These are phyloP conservation scores for Heliconius nattereri DNA, from an alignment of 1,140 invertebrate species.

Conservation along the genomic window DNA sequence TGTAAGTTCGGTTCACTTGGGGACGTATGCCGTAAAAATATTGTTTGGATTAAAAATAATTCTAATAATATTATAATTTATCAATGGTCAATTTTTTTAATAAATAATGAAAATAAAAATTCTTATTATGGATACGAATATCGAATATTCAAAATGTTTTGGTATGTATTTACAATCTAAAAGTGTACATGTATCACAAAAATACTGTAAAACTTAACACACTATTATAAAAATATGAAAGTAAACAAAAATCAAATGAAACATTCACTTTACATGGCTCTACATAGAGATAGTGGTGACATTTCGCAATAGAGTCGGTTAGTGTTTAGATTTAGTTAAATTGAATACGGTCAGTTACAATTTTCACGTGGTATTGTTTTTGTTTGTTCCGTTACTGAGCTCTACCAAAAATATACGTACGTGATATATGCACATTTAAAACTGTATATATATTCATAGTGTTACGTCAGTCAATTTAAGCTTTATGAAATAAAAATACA, in stretches of 20 bases:
- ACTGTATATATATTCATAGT: not conserved
- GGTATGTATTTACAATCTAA: too few relatives aligned
- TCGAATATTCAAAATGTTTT: too few relatives aligned
- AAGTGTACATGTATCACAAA: too few relatives aligned
- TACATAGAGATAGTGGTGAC: not conserved
- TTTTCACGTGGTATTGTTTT: slow-evolving; percentile 9
- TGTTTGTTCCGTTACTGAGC: slow-evolving; percentile 7
- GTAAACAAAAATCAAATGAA: not conserved
- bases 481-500: not conserved
- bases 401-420: not conserved
- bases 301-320: not conserved
- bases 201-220: too few relatives aligned
- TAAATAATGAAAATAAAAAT: too few relatives aligned
- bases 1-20: too few relatives aligned
- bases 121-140: too few relatives aligned
- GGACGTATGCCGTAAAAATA: too few relatives aligned
- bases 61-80: too few relatives aligned
- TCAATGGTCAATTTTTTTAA: too few relatives aligned
- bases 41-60: too few relatives aligned
- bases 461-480: not conserved
- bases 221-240: not conserved
- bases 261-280: not conserved
- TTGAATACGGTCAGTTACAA: slow-evolving; percentile 10
- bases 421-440: not conserved
- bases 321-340: slow-evolving; percentile 13